Evolutionary conservation across 2,113 vertebrate species (phyloP).

Genomic region (Nothobranchius kuhntae): DNA sequence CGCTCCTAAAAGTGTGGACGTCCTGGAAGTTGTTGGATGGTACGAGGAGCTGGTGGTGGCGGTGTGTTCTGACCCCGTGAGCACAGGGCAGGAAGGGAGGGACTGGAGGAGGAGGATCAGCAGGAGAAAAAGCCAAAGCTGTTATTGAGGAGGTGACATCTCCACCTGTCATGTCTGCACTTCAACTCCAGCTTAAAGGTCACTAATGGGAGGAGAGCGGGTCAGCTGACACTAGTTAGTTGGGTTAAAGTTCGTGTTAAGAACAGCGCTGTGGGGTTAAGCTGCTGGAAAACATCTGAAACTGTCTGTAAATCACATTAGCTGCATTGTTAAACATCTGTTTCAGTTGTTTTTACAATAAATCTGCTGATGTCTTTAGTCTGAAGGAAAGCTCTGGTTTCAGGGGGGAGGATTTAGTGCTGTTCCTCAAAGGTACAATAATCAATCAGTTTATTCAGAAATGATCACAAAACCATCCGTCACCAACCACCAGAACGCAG

Average conservation of each 20-base stretch:
- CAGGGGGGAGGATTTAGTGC: no score
- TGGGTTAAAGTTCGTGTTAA: slow-evolving; percentile 11
- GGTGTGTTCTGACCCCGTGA: slow-evolving; percentile 41
- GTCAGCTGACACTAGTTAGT: slow-evolving; percentile 18
- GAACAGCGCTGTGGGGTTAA: not conserved
- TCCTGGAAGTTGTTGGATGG: slow-evolving; percentile 9
- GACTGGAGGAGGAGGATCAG: slow-evolving; percentile 40
- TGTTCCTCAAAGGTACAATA: no score
- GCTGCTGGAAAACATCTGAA: slow-evolving; percentile 7
- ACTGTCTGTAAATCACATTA: not conserved
- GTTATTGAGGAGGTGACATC: slow-evolving; percentile 47
- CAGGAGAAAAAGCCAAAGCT: slow-evolving; percentile 33
- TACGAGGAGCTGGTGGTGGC: slow-evolving; percentile 26
- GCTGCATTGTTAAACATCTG: not conserved
- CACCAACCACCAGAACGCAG: no score
- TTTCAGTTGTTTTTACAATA: no score
- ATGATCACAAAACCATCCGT: no score
- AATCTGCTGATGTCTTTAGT: no score
- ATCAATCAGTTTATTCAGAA: no score
- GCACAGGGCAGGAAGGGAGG: slow-evolving; percentile 35
- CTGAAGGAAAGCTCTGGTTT: no score
- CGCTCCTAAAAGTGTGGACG: not conserved
- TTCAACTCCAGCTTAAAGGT: slow-evolving; percentile 42
- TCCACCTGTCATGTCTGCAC: slow-evolving; percentile 46
- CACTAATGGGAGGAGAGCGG: slow-evolving; percentile 30